Evolutionary conservation across 2,113 vertebrate genomes (phyloP).

Genomic region (Austrofundulus limnaeus): DNA sequence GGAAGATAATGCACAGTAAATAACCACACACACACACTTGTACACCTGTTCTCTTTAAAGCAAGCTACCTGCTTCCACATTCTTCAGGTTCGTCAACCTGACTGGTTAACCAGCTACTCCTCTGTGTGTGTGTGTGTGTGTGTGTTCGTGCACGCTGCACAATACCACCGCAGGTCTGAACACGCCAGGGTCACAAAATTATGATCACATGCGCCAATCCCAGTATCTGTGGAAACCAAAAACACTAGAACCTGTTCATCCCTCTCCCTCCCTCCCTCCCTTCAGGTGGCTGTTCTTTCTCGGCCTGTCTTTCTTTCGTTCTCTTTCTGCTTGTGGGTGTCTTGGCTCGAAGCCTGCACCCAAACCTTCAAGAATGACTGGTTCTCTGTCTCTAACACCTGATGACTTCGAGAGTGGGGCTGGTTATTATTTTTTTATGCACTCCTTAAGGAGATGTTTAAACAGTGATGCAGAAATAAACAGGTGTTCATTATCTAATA

Average conservation of each 20-base stretch:
- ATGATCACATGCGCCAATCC: conserved; percentile 85
- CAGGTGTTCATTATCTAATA: conserved; percentile 30
- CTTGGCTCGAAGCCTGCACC: conserved; percentile 81
- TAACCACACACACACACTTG: conserved; percentile 29
- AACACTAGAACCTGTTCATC: conserved; percentile 97
- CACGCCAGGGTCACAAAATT: conserved; percentile 84
- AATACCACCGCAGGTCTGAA: conserved; percentile 90
- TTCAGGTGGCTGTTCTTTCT: conserved; percentile 13
- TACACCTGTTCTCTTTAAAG: conserved; percentile 71
- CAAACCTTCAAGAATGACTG: conserved; percentile 88
- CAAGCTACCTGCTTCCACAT: conserved; percentile 78
- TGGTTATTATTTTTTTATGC: conserved; percentile 52
- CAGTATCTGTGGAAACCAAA: conserved; percentile 98
- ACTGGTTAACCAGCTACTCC: conserved; percentile 84
- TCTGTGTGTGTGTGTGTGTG: conserved; percentile 71
- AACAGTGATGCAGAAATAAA: conserved; percentile 48
- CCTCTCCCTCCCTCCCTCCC: conserved; percentile 46
- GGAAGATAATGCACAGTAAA: conserved; percentile 39
- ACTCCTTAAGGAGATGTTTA: conserved; percentile 51
- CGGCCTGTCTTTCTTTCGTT: conserved; percentile 13
- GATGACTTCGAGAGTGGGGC: conserved; percentile 59
- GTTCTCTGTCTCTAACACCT: conserved; percentile 76
- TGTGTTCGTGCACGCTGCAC: conserved; percentile 82
- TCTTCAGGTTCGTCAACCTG: conserved; percentile 74
- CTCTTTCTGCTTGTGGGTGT: conserved; percentile 58